Conservation (phyloP, 2,797 vertebrate species). For the Malurus leucopterus region DNA sequence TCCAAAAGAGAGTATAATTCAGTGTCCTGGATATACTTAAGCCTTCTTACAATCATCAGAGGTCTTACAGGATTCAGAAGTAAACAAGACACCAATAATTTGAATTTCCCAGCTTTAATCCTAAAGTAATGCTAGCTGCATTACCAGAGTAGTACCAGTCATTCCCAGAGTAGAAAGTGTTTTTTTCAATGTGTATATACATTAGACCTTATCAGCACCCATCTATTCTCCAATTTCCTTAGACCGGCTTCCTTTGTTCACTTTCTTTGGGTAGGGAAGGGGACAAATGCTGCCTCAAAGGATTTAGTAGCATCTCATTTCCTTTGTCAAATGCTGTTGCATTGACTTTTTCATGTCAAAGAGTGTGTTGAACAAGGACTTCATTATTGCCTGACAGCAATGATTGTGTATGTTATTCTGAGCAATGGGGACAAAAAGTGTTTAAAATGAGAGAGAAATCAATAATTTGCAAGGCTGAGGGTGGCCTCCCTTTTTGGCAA, state of each 20-base stretch:
- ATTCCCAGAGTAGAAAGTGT: not conserved
- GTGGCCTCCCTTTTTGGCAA: not conserved
- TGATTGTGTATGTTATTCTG: not conserved
- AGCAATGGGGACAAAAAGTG: not conserved
- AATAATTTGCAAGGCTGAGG: not conserved
- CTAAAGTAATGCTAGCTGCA: not conserved
- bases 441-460: not conserved
- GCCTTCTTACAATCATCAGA: not conserved
- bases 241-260: not conserved
- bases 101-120: not conserved
- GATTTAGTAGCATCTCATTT: not conserved
- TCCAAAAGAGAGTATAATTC: not conserved
- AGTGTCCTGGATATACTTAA: not conserved
- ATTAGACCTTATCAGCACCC: not conserved
- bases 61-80: not conserved
- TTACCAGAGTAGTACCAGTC: too few relatives aligned
- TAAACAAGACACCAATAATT: not conserved
- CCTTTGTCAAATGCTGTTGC: slow-evolving; percentile 7
- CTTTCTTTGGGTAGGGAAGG: not conserved
- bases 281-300: not conserved
- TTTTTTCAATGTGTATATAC: accelerated
- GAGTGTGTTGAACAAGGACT: slow-evolving; percentile 3
- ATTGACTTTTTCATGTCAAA: not conserved
- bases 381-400: not conserved
- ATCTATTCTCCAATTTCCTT: not conserved